phyloP scores from a whole-genome alignment of 2,113 vertebrate genomes.

The Peromyscus leucopus region DNA sequence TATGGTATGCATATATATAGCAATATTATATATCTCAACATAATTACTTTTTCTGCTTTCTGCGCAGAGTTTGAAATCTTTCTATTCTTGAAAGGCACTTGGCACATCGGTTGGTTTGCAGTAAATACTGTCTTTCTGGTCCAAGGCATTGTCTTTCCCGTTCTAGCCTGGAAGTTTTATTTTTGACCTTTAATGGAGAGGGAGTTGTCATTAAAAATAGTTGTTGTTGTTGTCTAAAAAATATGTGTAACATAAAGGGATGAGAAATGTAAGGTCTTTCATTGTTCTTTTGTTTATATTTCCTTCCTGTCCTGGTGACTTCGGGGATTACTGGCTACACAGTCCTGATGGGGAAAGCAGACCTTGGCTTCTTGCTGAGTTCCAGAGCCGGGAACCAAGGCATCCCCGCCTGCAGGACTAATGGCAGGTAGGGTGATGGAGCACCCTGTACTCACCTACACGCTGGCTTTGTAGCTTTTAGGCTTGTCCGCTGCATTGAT shows the following conservation, averaged over 20 bases:
- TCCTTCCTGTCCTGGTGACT: constrained; percentile 66
- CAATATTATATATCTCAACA: neutral
- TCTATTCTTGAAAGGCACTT: neutral
- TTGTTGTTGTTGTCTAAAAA: constrained; percentile 36
- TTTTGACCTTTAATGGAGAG: constrained; percentile 47
- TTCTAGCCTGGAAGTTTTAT: neutral
- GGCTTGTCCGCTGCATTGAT: neutral
- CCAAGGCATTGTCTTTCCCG: constrained; percentile 5
- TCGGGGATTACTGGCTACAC: constrained; percentile 24
- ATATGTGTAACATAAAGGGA: constrained; percentile 60
- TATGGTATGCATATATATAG: neutral
- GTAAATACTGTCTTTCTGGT: neutral
- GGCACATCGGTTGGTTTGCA: neutral
- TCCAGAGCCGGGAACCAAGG: neutral
- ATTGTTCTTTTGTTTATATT: constrained; percentile 63
- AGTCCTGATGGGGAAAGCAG: constrained; percentile 71
- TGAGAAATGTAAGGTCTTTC: constrained; percentile 59
- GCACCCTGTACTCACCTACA: neutral
- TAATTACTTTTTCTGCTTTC: neutral
- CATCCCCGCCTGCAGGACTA: neutral
- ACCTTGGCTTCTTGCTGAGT: constrained; percentile 54
- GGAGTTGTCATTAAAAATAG: constrained; percentile 3
- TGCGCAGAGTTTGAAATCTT: constrained; percentile 5
- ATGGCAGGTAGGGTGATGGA: neutral
- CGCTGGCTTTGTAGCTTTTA: neutral